phyloP scores from a whole-genome alignment of 2,888 invertebrate genomes.

The Caenorhabditis sp. region DNA sequence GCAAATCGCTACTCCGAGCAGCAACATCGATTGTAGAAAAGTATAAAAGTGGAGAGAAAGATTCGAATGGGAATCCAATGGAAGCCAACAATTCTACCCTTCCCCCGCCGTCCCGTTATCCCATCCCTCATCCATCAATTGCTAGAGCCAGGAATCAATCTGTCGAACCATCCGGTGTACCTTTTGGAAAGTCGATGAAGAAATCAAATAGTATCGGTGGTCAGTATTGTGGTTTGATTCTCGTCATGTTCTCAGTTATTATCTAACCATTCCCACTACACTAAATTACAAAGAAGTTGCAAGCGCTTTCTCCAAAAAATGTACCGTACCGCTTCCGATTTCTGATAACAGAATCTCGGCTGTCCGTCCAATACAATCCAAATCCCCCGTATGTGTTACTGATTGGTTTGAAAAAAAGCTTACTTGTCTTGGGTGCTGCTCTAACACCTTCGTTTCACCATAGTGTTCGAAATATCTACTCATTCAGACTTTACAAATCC shows the following conservation, averaged over 20 bases:
- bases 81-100: not conserved
- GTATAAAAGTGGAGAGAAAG: constrained; percentile 67
- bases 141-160: constrained; percentile 41
- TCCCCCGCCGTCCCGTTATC: constrained; percentile 41
- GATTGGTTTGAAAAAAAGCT: constrained; percentile 45
- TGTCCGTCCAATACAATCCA: constrained; percentile 33
- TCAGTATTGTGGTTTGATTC: constrained; percentile 56
- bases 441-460: constrained; percentile 34
- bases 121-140: constrained; percentile 33
- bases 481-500: constrained; percentile 71
- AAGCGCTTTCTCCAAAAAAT: constrained; percentile 17
- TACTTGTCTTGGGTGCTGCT: constrained; percentile 53
- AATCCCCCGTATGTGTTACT: constrained; percentile 26
- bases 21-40: constrained; percentile 80
- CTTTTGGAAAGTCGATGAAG: constrained; percentile 49
- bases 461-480: not conserved
- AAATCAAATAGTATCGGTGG: constrained; percentile 67
- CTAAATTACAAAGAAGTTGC: not conserved
- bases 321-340: constrained; percentile 43
- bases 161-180: constrained; percentile 39
- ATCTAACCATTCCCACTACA: not conserved
- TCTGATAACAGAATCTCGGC: not conserved
- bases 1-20: constrained; percentile 77
- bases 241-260: not conserved
- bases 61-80: constrained; percentile 60